Percentiles rank a stretch among this genome's conserved stretches.
These are phyloP conservation scores for Synanthedon andrenaeformis DNA, from an alignment of 2,888 invertebrate species.

Conservation along the genomic window DNA sequence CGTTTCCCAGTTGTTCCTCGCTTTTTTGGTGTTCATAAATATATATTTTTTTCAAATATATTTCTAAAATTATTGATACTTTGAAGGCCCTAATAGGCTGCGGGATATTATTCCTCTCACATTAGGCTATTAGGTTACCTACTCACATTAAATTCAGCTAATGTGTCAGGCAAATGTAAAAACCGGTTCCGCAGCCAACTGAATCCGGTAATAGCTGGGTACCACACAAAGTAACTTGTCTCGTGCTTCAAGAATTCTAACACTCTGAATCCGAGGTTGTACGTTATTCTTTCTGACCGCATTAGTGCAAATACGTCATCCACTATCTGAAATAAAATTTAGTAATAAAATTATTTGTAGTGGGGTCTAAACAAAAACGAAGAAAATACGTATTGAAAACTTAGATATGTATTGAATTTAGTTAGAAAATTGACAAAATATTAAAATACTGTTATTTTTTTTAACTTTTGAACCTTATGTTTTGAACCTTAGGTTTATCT, in stretches of 20 bases:
- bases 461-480: too few species aligned
- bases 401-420: too few species aligned
- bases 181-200: slow-evolving; percentile 53
- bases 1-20: too few species aligned
- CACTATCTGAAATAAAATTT: slow-evolving; percentile 38
- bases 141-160: slow-evolving; percentile 47
- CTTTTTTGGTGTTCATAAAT: too few species aligned
- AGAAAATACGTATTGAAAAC: background rate
- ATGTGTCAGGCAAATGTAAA: slow-evolving; percentile 36
- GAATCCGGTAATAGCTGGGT: slow-evolving; percentile 53
- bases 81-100: too few species aligned
- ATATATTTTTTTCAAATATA: too few species aligned
- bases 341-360: slow-evolving; percentile 1
- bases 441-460: too few species aligned
- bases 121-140: slow-evolving; percentile 2
- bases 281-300: slow-evolving; percentile 40
- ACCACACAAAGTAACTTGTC: slow-evolving; percentile 52
- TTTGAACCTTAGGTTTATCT: too few species aligned
- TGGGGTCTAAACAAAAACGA: too few species aligned
- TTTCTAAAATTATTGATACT: too few species aligned
- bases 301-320: slow-evolving; percentile 58
- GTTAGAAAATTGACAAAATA: too few species aligned
- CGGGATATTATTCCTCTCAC: too few species aligned
- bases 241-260: slow-evolving; percentile 51
- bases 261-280: slow-evolving; percentile 41